A percentile compares a stretch with the other conserved stretches of the same genome.
These are phyloP conservation scores for Harpalus rufipes DNA, from an alignment of 2,888 invertebrate genomes.

Conservation along the genomic window DNA sequence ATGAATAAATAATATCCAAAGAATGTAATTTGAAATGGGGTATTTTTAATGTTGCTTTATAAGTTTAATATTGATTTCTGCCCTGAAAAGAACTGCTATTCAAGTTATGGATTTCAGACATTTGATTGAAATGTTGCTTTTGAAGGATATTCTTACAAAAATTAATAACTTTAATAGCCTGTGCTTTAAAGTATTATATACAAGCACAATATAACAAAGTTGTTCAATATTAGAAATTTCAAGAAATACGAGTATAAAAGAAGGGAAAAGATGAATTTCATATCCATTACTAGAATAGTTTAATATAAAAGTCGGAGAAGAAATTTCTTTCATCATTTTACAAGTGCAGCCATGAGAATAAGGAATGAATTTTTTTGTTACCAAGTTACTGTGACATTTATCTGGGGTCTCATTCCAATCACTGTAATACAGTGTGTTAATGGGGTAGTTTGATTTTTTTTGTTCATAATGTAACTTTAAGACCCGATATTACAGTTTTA, in stretches of 20 bases:
- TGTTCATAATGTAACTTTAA: too few relatives aligned
- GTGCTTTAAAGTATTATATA: not conserved
- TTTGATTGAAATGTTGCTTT: conserved; percentile 3
- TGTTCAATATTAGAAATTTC: not conserved
- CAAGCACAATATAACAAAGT: not conserved
- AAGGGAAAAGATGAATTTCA: not conserved
- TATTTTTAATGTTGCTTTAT: conserved; percentile 42
- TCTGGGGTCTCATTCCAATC: too few relatives aligned
- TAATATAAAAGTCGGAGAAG: not conserved
- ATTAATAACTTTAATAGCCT: conserved; percentile 3
- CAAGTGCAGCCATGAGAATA: too few relatives aligned
- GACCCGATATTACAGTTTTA: too few relatives aligned
- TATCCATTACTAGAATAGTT: not conserved
- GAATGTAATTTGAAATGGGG: conserved; percentile 45
- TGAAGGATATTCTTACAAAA: not conserved
- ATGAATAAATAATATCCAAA: conserved; percentile 55
- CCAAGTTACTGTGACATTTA: too few relatives aligned
- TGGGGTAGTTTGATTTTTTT: too few relatives aligned
- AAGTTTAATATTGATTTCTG: conserved; percentile 34
- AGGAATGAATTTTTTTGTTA: too few relatives aligned
- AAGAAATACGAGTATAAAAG: not conserved
- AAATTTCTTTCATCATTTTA: not conserved
- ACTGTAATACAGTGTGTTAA: too few relatives aligned
- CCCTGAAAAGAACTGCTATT: conserved; percentile 16
- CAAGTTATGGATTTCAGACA: not conserved